Evolutionary conservation across 2,797 vertebrate species (phyloP).

Genomic region (Nyctibius grandis): DNA sequence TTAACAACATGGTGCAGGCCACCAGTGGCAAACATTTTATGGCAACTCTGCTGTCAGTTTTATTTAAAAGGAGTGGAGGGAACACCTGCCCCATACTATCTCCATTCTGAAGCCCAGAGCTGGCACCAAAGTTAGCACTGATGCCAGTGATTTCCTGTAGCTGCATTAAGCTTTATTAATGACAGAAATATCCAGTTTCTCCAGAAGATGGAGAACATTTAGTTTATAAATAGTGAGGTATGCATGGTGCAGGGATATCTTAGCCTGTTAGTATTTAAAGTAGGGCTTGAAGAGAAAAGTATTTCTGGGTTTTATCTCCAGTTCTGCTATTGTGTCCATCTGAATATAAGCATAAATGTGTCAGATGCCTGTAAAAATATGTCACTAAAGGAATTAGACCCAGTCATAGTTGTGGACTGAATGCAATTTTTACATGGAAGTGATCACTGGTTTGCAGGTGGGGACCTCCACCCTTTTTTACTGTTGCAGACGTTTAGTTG

Average conservation of each 20-base stretch:
- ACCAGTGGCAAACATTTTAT: neutral
- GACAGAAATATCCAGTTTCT: neutral
- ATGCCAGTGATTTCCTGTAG: neutral
- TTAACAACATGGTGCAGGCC: neutral
- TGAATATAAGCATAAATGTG: neutral
- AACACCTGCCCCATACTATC: neutral
- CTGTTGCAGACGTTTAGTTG: neutral
- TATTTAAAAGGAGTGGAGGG: neutral
- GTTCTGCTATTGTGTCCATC: neutral
- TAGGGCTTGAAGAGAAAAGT: neutral
- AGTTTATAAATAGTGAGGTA: neutral
- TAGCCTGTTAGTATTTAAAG: neutral
- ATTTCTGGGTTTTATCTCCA: neutral
- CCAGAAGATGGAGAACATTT: neutral
- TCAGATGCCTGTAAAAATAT: neutral
- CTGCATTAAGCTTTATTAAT: neutral
- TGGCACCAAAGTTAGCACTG: neutral
- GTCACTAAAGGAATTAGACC: neutral
- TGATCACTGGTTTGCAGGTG: neutral
- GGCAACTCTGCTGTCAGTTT: neutral
- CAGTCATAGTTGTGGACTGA: accelerated
- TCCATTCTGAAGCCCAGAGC: neutral
- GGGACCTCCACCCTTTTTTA: neutral
- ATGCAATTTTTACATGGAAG: neutral
- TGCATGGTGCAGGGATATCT: neutral